Conservation (phyloP, 2,888 invertebrate species). For the Oxytorus armatus region DNA sequence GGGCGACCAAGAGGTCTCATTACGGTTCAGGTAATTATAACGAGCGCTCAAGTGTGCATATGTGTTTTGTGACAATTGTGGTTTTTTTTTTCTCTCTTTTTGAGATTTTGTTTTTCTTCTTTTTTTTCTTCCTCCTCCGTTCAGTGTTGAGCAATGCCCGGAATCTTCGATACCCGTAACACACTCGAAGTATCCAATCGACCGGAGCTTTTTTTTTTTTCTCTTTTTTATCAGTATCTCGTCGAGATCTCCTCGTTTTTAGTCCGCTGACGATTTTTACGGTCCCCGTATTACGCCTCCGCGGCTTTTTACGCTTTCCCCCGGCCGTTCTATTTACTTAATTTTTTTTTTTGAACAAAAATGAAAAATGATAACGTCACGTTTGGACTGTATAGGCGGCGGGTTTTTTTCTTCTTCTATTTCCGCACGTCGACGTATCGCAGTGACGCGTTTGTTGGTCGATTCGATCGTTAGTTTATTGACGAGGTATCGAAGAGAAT, state of each 20-base stretch:
- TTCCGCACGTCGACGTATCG: no score
- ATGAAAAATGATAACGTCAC: no score
- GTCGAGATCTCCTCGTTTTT: no score
- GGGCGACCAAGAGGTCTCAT: conserved; percentile 95
- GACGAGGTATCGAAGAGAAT: not conserved
- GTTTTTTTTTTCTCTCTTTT: conserved; percentile 15
- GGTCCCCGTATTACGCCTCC: no score
- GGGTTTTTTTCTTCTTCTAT: conserved; percentile 7
- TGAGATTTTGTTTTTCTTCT: no score
- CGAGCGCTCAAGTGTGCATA: not conserved
- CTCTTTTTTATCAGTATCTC: not conserved
- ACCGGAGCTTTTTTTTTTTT: not conserved
- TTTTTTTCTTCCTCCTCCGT: conserved; percentile 12
- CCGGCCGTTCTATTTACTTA: no score
- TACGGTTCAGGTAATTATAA: conserved; percentile 91
- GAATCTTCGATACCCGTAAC: not conserved
- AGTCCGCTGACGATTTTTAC: no score
- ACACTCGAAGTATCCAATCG: not conserved
- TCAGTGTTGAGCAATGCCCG: conserved; percentile 21
- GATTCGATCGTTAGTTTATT: not conserved
- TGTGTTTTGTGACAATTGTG: conserved; percentile 10
- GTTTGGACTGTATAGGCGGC: no score
- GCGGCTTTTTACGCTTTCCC: no score
- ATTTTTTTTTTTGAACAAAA: no score
- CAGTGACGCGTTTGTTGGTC: not conserved